Evolutionary conservation across 1,140 invertebrate genomes (phyloP).

Genomic region (Drosophila hydei): DNA sequence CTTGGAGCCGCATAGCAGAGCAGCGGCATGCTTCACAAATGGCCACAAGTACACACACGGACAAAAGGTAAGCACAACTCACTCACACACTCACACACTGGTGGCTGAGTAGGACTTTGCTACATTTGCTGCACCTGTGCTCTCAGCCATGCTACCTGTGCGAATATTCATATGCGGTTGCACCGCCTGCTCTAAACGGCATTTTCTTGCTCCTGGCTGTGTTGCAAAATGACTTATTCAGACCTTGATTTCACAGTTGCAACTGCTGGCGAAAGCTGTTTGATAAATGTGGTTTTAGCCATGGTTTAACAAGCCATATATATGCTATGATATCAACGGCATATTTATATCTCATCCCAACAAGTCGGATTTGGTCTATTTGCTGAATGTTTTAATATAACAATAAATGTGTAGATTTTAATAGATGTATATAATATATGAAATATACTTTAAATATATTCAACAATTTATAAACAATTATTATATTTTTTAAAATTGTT

Average conservation of each 20-base stretch:
- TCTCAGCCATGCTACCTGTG: too few species aligned
- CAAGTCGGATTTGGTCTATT: too few species aligned
- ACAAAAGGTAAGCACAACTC: slow-evolving; percentile 70
- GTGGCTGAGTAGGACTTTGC: not conserved
- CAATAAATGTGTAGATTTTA: too few species aligned
- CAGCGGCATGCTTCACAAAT: slow-evolving; percentile 77
- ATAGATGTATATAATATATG: too few species aligned
- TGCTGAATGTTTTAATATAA: too few species aligned
- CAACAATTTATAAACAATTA: too few species aligned
- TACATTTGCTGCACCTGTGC: slow-evolving; percentile 35
- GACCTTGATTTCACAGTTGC: slow-evolving; percentile 19
- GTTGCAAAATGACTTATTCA: slow-evolving; percentile 18
- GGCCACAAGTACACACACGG: slow-evolving; percentile 81
- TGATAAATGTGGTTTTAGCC: not conserved
- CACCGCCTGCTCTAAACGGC: slow-evolving; percentile 5
- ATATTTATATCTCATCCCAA: too few species aligned
- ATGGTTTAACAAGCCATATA: not conserved
- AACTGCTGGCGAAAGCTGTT: slow-evolving; percentile 8
- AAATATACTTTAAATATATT: too few species aligned
- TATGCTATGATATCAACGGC: too few species aligned
- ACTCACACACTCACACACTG: not conserved
- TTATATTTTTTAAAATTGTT: too few species aligned
- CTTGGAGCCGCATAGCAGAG: slow-evolving; percentile 76
- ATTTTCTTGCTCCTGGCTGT: slow-evolving; percentile 3
- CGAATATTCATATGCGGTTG: slow-evolving; percentile 41